Evolutionary conservation across 2,888 invertebrate species (phyloP).

Genomic region (Diplazon laetatorius): DNA sequence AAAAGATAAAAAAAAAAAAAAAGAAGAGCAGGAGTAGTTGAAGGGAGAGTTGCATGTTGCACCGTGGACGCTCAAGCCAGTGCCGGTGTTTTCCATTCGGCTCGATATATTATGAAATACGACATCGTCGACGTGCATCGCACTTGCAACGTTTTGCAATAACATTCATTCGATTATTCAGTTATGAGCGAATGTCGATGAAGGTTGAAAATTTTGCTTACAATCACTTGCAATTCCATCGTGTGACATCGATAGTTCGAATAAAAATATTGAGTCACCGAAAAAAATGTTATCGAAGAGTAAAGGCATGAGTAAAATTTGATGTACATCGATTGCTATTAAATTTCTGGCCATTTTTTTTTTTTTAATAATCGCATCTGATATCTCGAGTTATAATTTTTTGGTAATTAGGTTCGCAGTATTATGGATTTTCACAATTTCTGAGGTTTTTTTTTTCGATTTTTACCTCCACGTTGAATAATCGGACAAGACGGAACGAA

Average conservation of each 20-base stretch:
- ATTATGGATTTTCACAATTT: too few species aligned
- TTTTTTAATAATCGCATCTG: too few species aligned
- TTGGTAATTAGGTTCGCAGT: too few species aligned
- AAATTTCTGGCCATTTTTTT: too few species aligned
- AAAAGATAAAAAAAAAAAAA: too few species aligned
- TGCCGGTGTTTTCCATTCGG: not conserved
- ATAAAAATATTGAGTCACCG: not conserved
- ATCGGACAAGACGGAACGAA: too few species aligned
- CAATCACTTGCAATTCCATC: not conserved
- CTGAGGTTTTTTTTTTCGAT: too few species aligned
- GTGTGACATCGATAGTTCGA: not conserved
- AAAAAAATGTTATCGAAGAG: too few species aligned
- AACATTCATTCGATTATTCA: conserved; percentile 14
- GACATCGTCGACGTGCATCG: not conserved
- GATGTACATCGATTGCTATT: too few species aligned
- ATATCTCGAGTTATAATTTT: too few species aligned
- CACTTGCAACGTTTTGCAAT: not conserved
- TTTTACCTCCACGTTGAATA: too few species aligned
- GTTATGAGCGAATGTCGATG: not conserved
- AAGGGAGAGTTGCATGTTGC: conserved; percentile 30
- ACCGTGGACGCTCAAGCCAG: conserved; percentile 7
- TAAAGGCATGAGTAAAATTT: too few species aligned
- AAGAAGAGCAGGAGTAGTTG: conserved; percentile 27
- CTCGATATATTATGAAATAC: not conserved
- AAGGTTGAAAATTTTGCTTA: conserved; percentile 4